These are phyloP conservation scores for Lithophane semibrunnea DNA, from an alignment of 2,888 invertebrate genomes.

Conservation along the genomic window DNA sequence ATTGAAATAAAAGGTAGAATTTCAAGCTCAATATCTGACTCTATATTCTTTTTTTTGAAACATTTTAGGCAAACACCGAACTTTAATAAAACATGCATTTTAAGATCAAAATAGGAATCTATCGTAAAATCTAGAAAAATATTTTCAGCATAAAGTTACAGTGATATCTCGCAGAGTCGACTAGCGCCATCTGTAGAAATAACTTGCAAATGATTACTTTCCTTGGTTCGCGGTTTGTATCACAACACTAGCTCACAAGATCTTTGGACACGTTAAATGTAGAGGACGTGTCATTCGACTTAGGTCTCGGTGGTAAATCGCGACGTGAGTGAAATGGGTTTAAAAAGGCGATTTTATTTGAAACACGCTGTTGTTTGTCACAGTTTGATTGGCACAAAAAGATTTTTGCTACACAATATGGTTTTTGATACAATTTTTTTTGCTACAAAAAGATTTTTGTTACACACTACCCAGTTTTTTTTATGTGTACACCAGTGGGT, in stretches of 20 bases:
- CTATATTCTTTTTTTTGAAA: neutral
- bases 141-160: conserved; percentile 12
- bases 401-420: neutral
- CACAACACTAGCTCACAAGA: conserved; percentile 26
- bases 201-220: conserved; percentile 51
- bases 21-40: neutral
- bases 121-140: conserved; percentile 9
- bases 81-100: conserved; percentile 4
- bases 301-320: conserved; percentile 6
- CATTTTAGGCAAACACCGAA: neutral
- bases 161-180: conserved; percentile 5
- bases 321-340: conserved; percentile 24
- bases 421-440: no score
- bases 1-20: conserved; percentile 14
- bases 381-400: conserved; percentile 28
- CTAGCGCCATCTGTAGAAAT: conserved; percentile 62
- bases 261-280: conserved; percentile 34
- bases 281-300: conserved; percentile 59
- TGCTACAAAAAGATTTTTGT: conserved; percentile 1
- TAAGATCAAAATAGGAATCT: neutral
- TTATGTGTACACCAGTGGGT: neutral
- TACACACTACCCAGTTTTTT: neutral
- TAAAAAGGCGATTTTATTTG: conserved; percentile 17
- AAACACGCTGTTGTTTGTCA: conserved; percentile 30
- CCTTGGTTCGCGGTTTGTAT: conserved; percentile 28